Evolutionary conservation across 2,888 invertebrate species (phyloP).

Genomic region (Boloria selene): DNA sequence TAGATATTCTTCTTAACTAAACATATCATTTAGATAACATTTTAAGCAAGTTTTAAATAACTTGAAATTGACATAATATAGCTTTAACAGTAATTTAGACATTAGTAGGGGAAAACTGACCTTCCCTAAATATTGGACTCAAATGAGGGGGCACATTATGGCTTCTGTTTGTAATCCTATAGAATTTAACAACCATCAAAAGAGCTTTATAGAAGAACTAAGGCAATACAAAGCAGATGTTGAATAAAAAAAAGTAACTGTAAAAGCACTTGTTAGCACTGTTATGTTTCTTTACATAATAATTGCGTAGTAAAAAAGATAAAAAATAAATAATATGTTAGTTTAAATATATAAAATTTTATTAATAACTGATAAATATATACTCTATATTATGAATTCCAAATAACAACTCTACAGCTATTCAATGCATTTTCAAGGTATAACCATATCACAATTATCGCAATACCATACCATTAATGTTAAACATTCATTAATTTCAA

Average conservation of each 20-base stretch:
- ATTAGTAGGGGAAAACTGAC: not conserved
- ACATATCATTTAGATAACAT: too few relatives aligned
- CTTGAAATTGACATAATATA: not conserved
- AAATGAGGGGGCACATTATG: conserved; percentile 23
- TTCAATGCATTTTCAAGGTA: conserved; percentile 20
- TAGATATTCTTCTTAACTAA: too few relatives aligned
- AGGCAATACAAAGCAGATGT: too few relatives aligned
- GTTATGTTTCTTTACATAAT: too few relatives aligned
- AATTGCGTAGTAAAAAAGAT: too few relatives aligned
- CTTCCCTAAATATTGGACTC: conserved; percentile 24
- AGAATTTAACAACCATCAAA: not conserved
- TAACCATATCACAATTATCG: conserved; percentile 4
- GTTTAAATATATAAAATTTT: conserved; percentile 1
- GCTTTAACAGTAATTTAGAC: not conserved
- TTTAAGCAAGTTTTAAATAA: too few relatives aligned
- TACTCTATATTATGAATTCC: conserved; percentile 28
- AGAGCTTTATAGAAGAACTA: too few relatives aligned
- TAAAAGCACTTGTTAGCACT: too few relatives aligned
- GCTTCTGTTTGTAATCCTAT: conserved; percentile 18
- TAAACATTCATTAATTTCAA: conserved; percentile 17
- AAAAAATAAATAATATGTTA: too few relatives aligned
- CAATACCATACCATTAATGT: conserved; percentile 4
- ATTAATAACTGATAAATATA: too few relatives aligned
- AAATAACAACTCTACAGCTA: conserved; percentile 25
- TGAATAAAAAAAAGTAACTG: too few relatives aligned